phyloP scores from a whole-genome alignment of 2,797 vertebrate species.

The Sebastes dallii region DNA sequence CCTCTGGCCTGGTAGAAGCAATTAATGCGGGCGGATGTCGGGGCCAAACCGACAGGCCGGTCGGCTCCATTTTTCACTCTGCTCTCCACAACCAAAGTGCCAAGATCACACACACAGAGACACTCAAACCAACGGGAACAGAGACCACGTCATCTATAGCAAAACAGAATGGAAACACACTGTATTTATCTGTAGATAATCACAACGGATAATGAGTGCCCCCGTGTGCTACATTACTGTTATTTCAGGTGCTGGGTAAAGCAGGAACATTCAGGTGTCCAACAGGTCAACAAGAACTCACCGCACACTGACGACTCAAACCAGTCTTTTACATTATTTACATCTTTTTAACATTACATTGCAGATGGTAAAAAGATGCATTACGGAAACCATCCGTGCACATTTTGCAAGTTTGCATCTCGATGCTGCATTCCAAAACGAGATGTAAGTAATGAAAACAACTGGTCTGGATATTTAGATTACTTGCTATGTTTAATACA shows the following conservation, averaged over 20 bases:
- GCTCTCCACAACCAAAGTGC: constrained; percentile 78
- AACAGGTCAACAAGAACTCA: constrained; percentile 33
- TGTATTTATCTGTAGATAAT: neutral
- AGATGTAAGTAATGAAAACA: constrained; percentile 17
- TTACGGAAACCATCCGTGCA: neutral
- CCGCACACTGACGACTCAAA: constrained; percentile 17
- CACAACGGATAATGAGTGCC: neutral
- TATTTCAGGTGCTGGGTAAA: constrained; percentile 57
- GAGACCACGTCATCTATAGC: constrained; percentile 36
- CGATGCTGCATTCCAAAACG: neutral
- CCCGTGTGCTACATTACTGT: constrained; percentile 41
- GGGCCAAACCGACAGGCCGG: constrained; percentile 24
- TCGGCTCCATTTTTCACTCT: constrained; percentile 50
- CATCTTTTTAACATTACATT: constrained; percentile 13
- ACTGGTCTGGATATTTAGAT: constrained; percentile 36
- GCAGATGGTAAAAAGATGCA: neutral
- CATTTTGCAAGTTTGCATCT: neutral
- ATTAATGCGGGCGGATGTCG: neutral
- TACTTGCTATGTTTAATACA: constrained; percentile 54
- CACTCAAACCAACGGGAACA: constrained; percentile 45
- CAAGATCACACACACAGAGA: constrained; percentile 70
- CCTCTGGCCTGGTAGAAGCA: constrained; percentile 91
- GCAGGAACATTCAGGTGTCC: constrained; percentile 53
- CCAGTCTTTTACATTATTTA: constrained; percentile 1
- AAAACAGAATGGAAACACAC: neutral